Evolutionary conservation across 2,888 invertebrate species (phyloP).

Genomic region (Diabrotica balteata): DNA sequence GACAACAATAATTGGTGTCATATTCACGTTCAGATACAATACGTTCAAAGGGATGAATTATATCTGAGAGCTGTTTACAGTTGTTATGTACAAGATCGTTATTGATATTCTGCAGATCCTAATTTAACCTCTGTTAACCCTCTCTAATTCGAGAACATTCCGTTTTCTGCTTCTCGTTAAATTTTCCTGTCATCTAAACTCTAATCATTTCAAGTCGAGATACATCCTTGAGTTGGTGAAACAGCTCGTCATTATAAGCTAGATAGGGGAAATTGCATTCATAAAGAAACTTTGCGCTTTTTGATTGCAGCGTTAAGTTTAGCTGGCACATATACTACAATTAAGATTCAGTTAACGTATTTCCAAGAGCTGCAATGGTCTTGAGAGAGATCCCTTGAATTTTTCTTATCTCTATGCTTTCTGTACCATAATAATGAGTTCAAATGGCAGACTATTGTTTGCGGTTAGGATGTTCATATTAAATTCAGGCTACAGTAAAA

Average conservation of each 20-base stretch:
- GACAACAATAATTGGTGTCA: too few relatives aligned
- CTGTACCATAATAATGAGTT: neutral
- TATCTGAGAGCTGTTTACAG: too few relatives aligned
- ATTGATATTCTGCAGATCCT: too few relatives aligned
- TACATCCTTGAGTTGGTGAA: conserved; percentile 15
- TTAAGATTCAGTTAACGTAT: conserved; percentile 25
- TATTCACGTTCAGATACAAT: too few relatives aligned
- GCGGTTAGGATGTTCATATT: too few relatives aligned
- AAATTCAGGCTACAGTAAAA: too few relatives aligned
- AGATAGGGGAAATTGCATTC: conserved; percentile 30
- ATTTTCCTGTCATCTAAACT: neutral
- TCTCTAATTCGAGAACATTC: conserved; percentile 3
- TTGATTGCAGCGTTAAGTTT: conserved; percentile 29
- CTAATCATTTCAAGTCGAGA: too few relatives aligned
- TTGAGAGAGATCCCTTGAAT: conserved; percentile 9
- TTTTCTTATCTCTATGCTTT: conserved; percentile 14
- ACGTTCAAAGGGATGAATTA: too few relatives aligned
- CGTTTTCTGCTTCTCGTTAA: neutral
- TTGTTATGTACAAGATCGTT: too few relatives aligned
- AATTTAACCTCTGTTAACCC: too few relatives aligned
- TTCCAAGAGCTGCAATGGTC: conserved; percentile 10
- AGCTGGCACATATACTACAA: conserved; percentile 27
- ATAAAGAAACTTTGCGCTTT: conserved; percentile 27
- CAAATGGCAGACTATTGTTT: too few relatives aligned
- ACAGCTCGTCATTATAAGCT: conserved; percentile 22